Base-by-base conservation (phyloP, 2,888 invertebrate genomes). In the Branchipolynoe longqiensis region DNA sequence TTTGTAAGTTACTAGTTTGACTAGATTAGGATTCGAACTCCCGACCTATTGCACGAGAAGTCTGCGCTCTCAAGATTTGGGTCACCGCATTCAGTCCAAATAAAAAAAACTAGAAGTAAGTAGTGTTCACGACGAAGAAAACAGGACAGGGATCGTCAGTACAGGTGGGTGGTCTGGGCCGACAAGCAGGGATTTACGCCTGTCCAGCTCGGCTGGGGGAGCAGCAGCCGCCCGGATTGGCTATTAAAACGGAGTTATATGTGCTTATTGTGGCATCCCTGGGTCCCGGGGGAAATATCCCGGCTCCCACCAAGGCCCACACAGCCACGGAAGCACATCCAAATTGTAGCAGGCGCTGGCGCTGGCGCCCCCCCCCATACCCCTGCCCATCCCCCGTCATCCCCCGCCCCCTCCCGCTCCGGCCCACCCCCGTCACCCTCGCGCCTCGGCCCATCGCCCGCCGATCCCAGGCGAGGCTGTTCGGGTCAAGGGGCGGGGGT, bases 231-330 rank as follows among this genome's bases (percentile, higher is more conserved):
- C 36, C 69, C 2, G 58, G 69, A 69, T 69, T 69, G 69, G 69
- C 69, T 38, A 69, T 69, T 69, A 69, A 69, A 69, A 69, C 69
- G 38, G 69, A 69, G 38, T 69, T 69, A 69, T 69, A 69, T 69
- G 69, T 69, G 69, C 69, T 69, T 38, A 69, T 69, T 36, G 69
- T 36, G 38, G 69, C 36, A n/a, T n/a, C 69, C 36, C 69, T 69
- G 69, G 18, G 14, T 69, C 69, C 69, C 69, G 38, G 0, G 69
- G 69, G 69, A 69, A 33, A 69, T 69, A 38, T 38, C n/a, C 36
- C 69, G 69, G 22, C 36, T 14, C 36, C 36, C 38, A 18, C 69
- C 36, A 18, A 12, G 36, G 69, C 69, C 69, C n/a, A 22, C 69
- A 22, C 38, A 8, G 18, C 36, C 18, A 38, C 38, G 36, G 69